Conservation (phyloP, 2,797 vertebrate genomes). For the Lepidocolaptes lacrymiger region DNA sequence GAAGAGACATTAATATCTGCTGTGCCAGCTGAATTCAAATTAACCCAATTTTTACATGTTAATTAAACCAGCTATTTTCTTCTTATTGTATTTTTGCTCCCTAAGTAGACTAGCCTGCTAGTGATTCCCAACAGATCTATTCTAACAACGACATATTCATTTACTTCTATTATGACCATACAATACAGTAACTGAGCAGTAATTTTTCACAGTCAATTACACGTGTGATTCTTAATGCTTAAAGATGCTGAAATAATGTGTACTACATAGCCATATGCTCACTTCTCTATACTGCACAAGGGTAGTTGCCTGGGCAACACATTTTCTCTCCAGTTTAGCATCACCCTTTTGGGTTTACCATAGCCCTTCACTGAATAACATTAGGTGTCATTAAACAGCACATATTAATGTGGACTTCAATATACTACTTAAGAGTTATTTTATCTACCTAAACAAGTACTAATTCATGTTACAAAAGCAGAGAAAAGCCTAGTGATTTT, state of each 20-base stretch:
- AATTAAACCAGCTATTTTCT: conserved; percentile 88
- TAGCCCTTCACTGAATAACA: conserved; percentile 94
- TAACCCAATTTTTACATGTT: conserved; percentile 86
- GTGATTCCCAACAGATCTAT: conserved; percentile 94
- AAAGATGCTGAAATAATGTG: conserved; percentile 94
- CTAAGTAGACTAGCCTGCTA: conserved; percentile 86
- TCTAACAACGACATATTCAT: conserved; percentile 92
- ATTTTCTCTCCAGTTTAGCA: conserved; percentile 87
- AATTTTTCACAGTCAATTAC: conserved; percentile 95
- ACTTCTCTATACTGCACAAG: conserved; percentile 85
- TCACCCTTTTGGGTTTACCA: conserved; percentile 84
- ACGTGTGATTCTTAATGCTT: conserved; percentile 86
- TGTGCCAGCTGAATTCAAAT: conserved; percentile 85
- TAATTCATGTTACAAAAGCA: conserved; percentile 61
- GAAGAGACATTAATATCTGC: conserved; percentile 78
- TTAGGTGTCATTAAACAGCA: conserved; percentile 99
- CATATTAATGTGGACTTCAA: conserved; percentile 92
- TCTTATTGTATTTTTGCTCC: conserved; percentile 87
- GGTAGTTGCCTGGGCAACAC: conserved; percentile 92
- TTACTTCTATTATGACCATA: conserved; percentile 95
- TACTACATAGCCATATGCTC: conserved; percentile 89
- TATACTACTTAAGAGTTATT: conserved; percentile 79
- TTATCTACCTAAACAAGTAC: conserved; percentile 75
- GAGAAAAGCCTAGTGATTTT: conserved; percentile 50
- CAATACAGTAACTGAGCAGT: conserved; percentile 97